Base-by-base conservation (phyloP, 2,888 invertebrate genomes). In the Pristionchus entomophagus region DNA sequence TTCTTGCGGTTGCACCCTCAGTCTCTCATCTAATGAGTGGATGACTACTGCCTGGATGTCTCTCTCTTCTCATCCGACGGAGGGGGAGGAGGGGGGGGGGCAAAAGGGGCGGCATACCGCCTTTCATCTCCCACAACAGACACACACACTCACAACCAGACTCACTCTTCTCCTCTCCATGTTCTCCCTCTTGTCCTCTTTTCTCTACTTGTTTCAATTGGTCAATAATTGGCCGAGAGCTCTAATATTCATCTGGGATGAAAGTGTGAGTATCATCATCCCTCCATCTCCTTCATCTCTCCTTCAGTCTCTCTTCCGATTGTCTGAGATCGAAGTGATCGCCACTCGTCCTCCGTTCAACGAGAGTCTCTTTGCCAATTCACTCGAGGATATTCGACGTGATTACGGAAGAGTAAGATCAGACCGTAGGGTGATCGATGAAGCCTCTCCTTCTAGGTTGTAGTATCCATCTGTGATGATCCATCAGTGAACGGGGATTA, bases 171-270 rank as follows among this genome's bases (percentile, higher is more conserved):
- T 73, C 38, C 69, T n/a, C 65, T 62, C 49, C 45, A 84, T 84
- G 84, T 65, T 84, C 62, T 84, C 84, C 19, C 17, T 65, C 35
- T 26, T 65, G 12, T 65, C 62, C 14, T 84, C 88, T 8, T 89
- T 89, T 49, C 84, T 89, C 41, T 89, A 89, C 77, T 88, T 90
- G 62, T 87, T 90, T 19, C 90, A 90, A 86, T 85, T 90, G 62
- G 56, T 90, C 35, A 88, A 88, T 49, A 90, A 89, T 77, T 86
- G 88, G 62, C 90, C 90, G 32, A 77, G 86, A 14, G 81, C 86
- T 10, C 49, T 85, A 5, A 45, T 82, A 26, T 87, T 65, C 62
- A 26, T 87, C 19, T 87, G 86, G 85, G 85, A 86, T 32, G 78
- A 86, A 19, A 62, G 62, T n/a, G 87, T 87, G 73, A 86, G 84